A percentile compares a stretch with the other conserved stretches of the same genome.
Evolutionary conservation across 2,888 invertebrate genomes (phyloP).

Genomic region (Osedax fenrisi): DNA sequence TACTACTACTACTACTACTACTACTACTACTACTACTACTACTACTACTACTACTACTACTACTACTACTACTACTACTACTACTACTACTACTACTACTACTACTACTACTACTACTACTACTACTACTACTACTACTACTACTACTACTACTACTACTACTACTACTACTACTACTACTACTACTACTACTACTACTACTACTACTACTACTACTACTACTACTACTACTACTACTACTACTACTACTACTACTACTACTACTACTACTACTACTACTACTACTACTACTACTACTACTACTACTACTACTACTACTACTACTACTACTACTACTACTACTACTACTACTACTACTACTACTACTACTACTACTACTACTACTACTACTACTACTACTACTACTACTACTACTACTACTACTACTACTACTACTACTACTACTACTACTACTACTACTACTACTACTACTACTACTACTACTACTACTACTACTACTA

Average conservation of each 20-base stretch:
- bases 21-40: too few species aligned
- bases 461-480: slow-evolving; percentile 10
- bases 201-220: too few species aligned
- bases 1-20: too few species aligned
- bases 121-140: slow-evolving; percentile 10
- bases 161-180: too few species aligned
- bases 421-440: slow-evolving; percentile 7
- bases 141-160: too few species aligned
- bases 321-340: not conserved
- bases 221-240: too few species aligned
- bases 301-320: not conserved
- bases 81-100: slow-evolving; percentile 10
- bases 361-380: not conserved
- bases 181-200: too few species aligned
- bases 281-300: not conserved
- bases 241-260: too few species aligned
- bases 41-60: too few species aligned
- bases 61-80: too few species aligned
- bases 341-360: not conserved
- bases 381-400: slow-evolving; percentile 10
- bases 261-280: not conserved
- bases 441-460: slow-evolving; percentile 7
- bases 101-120: slow-evolving; percentile 10
- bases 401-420: slow-evolving; percentile 10
- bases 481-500: slow-evolving; percentile 7